These are phyloP conservation scores for Andrena trimmerana DNA, from an alignment of 2,888 invertebrate genomes.

Conservation along the genomic window DNA sequence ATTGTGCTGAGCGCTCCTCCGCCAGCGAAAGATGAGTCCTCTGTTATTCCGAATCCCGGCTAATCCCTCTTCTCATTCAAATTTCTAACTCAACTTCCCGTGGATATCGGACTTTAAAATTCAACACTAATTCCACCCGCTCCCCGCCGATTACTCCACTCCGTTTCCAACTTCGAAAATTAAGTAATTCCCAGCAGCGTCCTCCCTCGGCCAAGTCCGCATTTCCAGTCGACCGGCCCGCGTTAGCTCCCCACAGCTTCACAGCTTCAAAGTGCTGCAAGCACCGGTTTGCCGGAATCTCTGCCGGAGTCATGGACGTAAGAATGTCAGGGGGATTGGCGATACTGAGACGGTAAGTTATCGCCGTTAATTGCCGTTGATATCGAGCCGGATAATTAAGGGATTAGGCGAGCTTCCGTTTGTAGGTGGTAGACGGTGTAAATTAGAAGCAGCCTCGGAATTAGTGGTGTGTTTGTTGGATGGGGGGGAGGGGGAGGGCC, in stretches of 20 bases:
- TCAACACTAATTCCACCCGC: slow-evolving; percentile 3
- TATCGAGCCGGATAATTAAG: slow-evolving; percentile 53
- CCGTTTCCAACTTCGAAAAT: slow-evolving; percentile 20
- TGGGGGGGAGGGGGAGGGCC: neutral
- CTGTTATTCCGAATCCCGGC: neutral
- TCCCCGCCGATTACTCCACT: neutral
- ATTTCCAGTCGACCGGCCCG: neutral
- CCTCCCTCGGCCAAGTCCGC: neutral
- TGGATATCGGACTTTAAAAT: neutral
- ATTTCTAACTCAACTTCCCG: neutral
- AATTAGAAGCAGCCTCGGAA: slow-evolving; percentile 50
- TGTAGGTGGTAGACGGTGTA: slow-evolving; percentile 29
- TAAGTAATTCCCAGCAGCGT: slow-evolving; percentile 10
- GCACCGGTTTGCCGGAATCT: neutral
- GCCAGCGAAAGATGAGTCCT: neutral
- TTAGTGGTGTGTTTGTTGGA: slow-evolving; percentile 43
- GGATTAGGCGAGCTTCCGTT: slow-evolving; percentile 36
- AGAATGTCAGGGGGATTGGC: slow-evolving; percentile 15
- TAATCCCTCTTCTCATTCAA: slow-evolving; percentile 1
- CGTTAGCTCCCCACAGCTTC: no score
- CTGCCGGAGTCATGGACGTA: neutral
- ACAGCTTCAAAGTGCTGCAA: neutral
- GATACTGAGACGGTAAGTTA: neutral
- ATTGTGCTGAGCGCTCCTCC: neutral
- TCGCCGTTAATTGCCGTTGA: slow-evolving; percentile 35